A percentile compares a stretch with the other conserved stretches of the same genome.
These are phyloP conservation scores for Acanthochromis polyacanthus DNA, from an alignment of 2,113 vertebrate species.

Conservation along the genomic window DNA sequence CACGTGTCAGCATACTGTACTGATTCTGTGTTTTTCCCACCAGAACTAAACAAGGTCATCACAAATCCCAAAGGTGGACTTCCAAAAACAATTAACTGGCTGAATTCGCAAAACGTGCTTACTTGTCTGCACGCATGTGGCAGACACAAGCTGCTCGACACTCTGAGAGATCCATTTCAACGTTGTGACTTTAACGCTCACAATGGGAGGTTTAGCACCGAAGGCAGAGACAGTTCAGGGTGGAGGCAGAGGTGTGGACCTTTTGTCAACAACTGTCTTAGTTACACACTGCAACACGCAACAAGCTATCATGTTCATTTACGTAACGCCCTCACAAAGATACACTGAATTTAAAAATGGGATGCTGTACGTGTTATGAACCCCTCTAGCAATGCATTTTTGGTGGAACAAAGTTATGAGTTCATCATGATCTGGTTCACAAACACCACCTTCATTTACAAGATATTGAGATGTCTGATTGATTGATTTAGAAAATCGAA, in stretches of 20 bases:
- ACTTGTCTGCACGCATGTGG: neutral
- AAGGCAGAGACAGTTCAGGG: neutral
- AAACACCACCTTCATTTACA: no score
- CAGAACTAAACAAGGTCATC: neutral
- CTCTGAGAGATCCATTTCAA: constrained; percentile 23
- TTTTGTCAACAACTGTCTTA: constrained; percentile 29
- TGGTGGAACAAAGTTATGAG: neutral
- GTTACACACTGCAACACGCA: constrained; percentile 16
- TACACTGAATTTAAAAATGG: neutral
- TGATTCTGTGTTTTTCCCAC: neutral
- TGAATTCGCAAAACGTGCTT: constrained; percentile 15
- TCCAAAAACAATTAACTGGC: neutral
- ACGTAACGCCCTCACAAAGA: constrained; percentile 28
- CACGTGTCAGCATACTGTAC: neutral
- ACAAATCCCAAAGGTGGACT: neutral
- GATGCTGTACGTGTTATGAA: constrained; percentile 8
- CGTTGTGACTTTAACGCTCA: neutral
- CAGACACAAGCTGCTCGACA: constrained; percentile 17
- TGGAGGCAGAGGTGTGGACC: constrained; percentile 19
- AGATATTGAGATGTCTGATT: no score
- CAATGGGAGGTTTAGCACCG: constrained; percentile 9
- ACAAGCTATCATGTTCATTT: constrained; percentile 51
- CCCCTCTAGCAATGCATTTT: neutral
- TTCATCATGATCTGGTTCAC: neutral
- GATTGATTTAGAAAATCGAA: no score